Evolutionary conservation across 2,113 vertebrate genomes (phyloP).

Genomic region (Ciconia maguari): DNA sequence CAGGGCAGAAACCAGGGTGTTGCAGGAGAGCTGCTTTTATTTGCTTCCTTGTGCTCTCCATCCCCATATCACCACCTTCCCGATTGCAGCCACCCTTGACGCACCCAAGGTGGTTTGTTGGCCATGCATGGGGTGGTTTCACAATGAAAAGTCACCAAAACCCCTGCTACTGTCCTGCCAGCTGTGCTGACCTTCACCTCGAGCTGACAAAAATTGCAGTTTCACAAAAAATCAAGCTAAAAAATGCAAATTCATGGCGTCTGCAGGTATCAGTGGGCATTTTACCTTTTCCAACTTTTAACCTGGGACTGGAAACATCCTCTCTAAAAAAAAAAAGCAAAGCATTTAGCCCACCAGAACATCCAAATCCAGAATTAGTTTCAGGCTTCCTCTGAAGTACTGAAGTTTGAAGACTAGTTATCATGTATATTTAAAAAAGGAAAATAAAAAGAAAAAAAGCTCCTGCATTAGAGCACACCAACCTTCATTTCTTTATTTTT

Average conservation of each 20-base stretch:
- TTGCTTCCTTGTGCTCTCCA: not conserved
- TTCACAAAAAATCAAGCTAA: not conserved
- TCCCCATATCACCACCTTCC: not conserved
- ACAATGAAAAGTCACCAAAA: not conserved
- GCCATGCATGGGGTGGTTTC: fast-evolving
- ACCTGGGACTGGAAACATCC: not conserved
- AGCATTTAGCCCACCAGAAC: not conserved
- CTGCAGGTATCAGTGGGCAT: not conserved
- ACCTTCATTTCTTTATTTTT: not conserved
- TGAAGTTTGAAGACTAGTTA: not conserved
- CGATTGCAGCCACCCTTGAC: fast-evolving
- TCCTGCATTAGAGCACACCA: not conserved
- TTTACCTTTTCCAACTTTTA: not conserved
- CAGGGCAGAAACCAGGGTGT: not conserved
- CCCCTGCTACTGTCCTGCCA: not conserved
- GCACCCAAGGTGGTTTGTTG: not conserved
- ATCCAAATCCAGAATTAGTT: not conserved
- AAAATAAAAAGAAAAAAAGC: not conserved
- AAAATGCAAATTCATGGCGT: not conserved
- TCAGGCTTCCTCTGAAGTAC: not conserved
- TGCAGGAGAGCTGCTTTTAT: not conserved
- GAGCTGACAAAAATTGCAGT: not conserved
- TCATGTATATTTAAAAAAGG: not conserved
- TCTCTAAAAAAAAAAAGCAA: not conserved
- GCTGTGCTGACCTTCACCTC: not conserved